These are phyloP conservation scores for Colostygia pectinataria DNA, from an alignment of 2,888 invertebrate species.

Conservation along the genomic window DNA sequence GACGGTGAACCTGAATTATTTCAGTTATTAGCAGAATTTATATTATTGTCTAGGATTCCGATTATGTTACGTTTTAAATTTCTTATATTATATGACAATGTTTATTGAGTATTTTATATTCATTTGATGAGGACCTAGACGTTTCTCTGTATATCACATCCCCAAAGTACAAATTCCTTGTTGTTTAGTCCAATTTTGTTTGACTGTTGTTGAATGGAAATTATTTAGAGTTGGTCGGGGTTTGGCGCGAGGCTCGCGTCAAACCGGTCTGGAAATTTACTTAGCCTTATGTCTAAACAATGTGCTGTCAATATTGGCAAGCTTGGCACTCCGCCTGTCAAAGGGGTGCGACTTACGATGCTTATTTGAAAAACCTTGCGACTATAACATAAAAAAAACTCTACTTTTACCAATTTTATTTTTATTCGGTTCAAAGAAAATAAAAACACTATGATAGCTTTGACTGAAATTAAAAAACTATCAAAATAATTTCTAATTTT, in stretches of 20 bases:
- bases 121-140: conserved; percentile 83
- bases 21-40: conserved; percentile 81
- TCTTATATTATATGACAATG: conserved; percentile 82
- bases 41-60: conserved; percentile 81
- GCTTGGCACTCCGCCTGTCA: conserved; percentile 23
- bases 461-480: too few relatives aligned
- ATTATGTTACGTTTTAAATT: conserved; percentile 83
- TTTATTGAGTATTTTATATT: conserved; percentile 82
- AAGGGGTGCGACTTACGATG: conserved; percentile 12
- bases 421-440: too few relatives aligned
- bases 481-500: too few relatives aligned
- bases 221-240: conserved; percentile 67
- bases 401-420: too few relatives aligned
- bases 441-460: too few relatives aligned
- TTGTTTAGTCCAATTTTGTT: conserved; percentile 84
- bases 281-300: conserved; percentile 36
- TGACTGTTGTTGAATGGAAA: conserved; percentile 81
- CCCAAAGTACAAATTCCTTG: conserved; percentile 84
- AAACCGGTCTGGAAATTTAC: conserved; percentile 39
- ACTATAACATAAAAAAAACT: not conserved
- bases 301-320: conserved; percentile 33
- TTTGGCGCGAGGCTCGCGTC: conserved; percentile 35
- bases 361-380: not conserved
- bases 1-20: conserved; percentile 70
- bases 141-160: conserved; percentile 83